phyloP scores from a whole-genome alignment of 2,888 invertebrate genomes.

The Tetragonisca angustula region DNA sequence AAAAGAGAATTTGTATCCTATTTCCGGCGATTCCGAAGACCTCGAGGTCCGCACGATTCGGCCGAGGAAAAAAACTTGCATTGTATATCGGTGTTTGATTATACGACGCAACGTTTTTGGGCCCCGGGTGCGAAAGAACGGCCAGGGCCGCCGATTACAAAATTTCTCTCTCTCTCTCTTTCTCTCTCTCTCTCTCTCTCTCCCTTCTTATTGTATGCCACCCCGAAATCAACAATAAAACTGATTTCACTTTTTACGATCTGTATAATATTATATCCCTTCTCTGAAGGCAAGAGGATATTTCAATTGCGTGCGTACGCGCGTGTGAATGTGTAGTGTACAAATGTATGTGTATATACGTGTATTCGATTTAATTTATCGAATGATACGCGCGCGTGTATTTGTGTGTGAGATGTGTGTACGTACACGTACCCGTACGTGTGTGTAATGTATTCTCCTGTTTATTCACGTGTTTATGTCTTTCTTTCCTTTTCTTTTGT shows the following conservation, averaged over 20 bases:
- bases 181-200: too few species aligned
- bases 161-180: conserved; percentile 56
- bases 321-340: conserved; percentile 20
- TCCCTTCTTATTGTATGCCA: conserved; percentile 78
- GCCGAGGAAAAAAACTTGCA: conserved; percentile 74
- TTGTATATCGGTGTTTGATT: conserved; percentile 80
- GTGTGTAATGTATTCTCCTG: not conserved
- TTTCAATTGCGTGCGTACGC: conserved; percentile 38
- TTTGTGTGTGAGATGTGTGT: conserved; percentile 2
- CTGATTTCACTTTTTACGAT: conserved; percentile 75
- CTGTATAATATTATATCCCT: conserved; percentile 66
- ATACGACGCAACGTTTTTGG: conserved; percentile 82
- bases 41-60: conserved; percentile 62
- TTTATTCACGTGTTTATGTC: conserved; percentile 21
- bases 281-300: conserved; percentile 70
- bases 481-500: conserved; percentile 8
- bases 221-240: conserved; percentile 81
- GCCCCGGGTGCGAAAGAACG: conserved; percentile 75
- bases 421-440: not conserved
- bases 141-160: conserved; percentile 76
- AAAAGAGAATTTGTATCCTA: conserved; percentile 7
- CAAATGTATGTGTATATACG: conserved; percentile 19
- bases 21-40: conserved; percentile 52
- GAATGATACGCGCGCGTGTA: conserved; percentile 26
- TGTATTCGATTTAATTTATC: conserved; percentile 25